Evolutionary conservation across 2,888 invertebrate genomes (phyloP).

Genomic region (Lasioglossum lativentre): DNA sequence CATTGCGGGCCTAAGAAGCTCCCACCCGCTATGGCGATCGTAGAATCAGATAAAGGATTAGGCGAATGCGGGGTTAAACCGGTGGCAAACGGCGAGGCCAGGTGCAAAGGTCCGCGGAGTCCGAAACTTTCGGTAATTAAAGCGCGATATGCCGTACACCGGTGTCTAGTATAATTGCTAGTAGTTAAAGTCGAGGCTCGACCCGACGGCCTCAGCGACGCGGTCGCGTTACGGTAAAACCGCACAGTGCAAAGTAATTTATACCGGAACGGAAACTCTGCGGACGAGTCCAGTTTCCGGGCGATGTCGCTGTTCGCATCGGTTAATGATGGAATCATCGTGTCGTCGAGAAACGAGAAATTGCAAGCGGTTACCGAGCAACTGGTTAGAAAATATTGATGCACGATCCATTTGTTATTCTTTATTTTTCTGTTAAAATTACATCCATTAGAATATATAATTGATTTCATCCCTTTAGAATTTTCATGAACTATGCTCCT

Average conservation of each 20-base stretch:
- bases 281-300: slow-evolving; percentile 14
- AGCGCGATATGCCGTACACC: slow-evolving; percentile 49
- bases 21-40: slow-evolving; percentile 22
- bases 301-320: slow-evolving; percentile 8
- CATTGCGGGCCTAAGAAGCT: slow-evolving; percentile 7
- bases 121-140: slow-evolving; percentile 68
- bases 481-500: too few species aligned
- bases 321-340: slow-evolving; percentile 5
- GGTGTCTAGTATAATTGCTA: slow-evolving; percentile 36
- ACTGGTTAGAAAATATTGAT: background rate
- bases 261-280: slow-evolving; percentile 9
- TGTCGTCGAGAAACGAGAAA: background rate
- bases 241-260: slow-evolving; percentile 34
- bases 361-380: background rate
- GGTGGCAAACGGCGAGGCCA: slow-evolving; percentile 36
- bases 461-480: too few species aligned
- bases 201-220: slow-evolving; percentile 20
- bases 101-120: slow-evolving; percentile 51
- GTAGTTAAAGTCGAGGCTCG: slow-evolving; percentile 59
- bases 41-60: slow-evolving; percentile 39
- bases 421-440: too few species aligned
- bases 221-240: slow-evolving; percentile 38
- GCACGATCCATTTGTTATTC: too few species aligned
- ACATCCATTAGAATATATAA: too few species aligned
- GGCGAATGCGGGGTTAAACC: slow-evolving; percentile 21